phyloP scores from a whole-genome alignment of 2,888 invertebrate species.

The Antheraea assamensis region DNA sequence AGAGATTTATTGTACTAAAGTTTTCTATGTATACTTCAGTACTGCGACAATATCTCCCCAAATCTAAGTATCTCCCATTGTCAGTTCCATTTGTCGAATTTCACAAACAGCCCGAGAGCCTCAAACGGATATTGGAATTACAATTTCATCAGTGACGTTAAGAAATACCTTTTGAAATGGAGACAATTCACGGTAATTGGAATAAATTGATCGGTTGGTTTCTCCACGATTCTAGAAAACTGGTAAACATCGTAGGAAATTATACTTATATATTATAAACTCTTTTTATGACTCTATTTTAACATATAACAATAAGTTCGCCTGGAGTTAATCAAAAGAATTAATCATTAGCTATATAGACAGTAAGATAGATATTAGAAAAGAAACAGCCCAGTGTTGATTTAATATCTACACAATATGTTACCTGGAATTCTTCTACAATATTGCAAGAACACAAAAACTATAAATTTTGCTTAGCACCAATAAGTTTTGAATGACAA shows the following conservation, averaged over 20 bases:
- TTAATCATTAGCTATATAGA: too few species aligned
- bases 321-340: too few species aligned
- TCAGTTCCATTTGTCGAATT: not conserved
- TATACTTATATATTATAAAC: not conserved
- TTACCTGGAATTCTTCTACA: too few species aligned
- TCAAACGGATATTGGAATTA: not conserved
- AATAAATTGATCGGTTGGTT: not conserved
- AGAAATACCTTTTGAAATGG: constrained; percentile 3
- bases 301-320: not conserved
- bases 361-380: too few species aligned
- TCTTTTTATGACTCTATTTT: not conserved
- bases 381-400: too few species aligned
- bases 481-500: constrained; percentile 17
- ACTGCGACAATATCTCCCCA: not conserved
- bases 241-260: not conserved
- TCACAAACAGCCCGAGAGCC: not conserved
- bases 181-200: not conserved
- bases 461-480: constrained; percentile 20
- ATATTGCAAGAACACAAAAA: not conserved
- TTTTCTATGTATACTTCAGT: not conserved
- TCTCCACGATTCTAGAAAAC: not conserved
- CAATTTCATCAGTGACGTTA: not conserved
- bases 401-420: too few species aligned
- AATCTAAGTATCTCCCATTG: not conserved
- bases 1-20: not conserved